phyloP scores from a whole-genome alignment of 2,113 vertebrate species.

The Periophthalmodon schlosseri region DNA sequence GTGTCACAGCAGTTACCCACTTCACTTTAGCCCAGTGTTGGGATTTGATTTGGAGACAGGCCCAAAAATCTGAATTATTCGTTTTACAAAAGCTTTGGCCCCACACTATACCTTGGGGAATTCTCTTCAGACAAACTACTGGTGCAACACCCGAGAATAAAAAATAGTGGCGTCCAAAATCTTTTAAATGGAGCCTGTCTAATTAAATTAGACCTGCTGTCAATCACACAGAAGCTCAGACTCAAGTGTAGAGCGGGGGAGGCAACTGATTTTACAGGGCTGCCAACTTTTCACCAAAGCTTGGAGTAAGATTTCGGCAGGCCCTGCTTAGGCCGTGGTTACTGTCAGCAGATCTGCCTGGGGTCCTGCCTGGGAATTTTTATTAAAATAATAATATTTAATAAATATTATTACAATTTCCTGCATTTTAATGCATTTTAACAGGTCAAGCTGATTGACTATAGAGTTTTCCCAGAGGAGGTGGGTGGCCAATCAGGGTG shows the following conservation, averaged over 20 bases:
- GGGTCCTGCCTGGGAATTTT: too few relatives aligned
- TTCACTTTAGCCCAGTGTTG: conserved; percentile 6
- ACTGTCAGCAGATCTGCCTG: too few relatives aligned
- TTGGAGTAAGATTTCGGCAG: too few relatives aligned
- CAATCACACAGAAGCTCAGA: not conserved
- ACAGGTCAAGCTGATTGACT: too few relatives aligned
- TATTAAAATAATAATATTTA: too few relatives aligned
- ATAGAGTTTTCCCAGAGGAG: too few relatives aligned
- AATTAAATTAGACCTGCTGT: not conserved
- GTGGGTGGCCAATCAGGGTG: too few relatives aligned
- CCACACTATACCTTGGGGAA: not conserved
- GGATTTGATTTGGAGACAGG: conserved; percentile 10
- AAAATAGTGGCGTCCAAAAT: not conserved
- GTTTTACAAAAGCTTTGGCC: conserved; percentile 17
- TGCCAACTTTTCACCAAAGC: too few relatives aligned
- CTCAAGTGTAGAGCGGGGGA: not conserved
- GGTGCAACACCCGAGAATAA: not conserved
- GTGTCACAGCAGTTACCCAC: conserved; percentile 13
- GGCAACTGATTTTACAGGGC: not conserved
- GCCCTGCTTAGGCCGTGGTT: too few relatives aligned
- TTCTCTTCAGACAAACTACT: not conserved
- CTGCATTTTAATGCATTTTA: too few relatives aligned
- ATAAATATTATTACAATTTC: too few relatives aligned
- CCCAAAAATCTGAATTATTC: conserved; percentile 16
- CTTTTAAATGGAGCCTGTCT: not conserved